Percentiles rank a stretch among this genome's conserved stretches.
Conservation (phyloP, 2,888 invertebrate species). For the Prenolepis imparis region DNA sequence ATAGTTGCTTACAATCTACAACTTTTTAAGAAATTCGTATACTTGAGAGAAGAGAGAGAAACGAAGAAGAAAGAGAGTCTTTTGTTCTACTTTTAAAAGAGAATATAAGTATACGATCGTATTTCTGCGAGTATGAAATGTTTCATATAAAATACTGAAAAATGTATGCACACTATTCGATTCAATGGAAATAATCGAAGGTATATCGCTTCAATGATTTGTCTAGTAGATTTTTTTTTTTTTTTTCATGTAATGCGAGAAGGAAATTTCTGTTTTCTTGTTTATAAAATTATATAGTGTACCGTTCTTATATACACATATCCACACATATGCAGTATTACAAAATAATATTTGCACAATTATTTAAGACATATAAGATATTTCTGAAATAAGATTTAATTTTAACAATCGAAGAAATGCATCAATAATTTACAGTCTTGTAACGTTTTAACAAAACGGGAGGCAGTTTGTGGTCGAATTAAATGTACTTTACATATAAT, state of each 20-base stretch:
- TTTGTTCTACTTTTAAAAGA: conserved; percentile 11
- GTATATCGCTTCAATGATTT: neutral
- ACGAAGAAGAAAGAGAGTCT: neutral
- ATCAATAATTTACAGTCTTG: neutral
- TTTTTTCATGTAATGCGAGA: neutral
- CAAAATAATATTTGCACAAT: conserved; percentile 6
- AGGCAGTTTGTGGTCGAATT: conserved; percentile 13
- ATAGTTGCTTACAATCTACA: neutral
- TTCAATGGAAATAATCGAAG: neutral
- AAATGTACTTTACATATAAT: conserved; percentile 59
- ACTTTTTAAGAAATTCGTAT: conserved; percentile 1
- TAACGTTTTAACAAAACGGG: conserved; percentile 20
- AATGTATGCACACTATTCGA: neutral
- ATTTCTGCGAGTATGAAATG: conserved; percentile 2
- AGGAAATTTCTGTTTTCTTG: neutral
- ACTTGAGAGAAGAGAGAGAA: neutral
- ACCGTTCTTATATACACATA: neutral
- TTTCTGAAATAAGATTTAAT: neutral
- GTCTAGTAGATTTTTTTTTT: neutral
- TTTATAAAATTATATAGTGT: conserved; percentile 2
- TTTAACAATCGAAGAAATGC: neutral
- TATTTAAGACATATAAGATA: neutral
- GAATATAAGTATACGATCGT: neutral
- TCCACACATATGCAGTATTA: neutral
- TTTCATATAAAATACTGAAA: conserved; percentile 17